A percentile compares a stretch with the other conserved stretches of the same genome.
These are phyloP conservation scores for Anneissia japonica DNA, from an alignment of 35 echinoderm and acorn worm genomes.

Conservation along the genomic window DNA sequence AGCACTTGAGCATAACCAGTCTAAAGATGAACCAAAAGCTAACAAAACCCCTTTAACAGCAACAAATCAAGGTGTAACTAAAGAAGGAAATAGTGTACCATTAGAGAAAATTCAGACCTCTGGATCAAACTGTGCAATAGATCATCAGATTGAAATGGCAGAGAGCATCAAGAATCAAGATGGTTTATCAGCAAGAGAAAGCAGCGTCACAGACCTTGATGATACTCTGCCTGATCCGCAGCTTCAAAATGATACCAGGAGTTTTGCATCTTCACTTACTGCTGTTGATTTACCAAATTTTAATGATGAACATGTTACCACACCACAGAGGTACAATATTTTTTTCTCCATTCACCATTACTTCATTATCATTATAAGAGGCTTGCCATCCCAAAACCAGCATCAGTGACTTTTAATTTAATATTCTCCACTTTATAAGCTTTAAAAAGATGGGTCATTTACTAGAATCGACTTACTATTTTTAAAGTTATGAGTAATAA, in stretches of 20 bases:
- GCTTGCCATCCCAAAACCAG: too few species aligned
- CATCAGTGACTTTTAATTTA: too few species aligned
- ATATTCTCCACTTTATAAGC: too few species aligned
- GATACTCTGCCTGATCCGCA: neutral
- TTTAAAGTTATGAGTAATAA: too few species aligned
- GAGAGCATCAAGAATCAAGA: neutral
- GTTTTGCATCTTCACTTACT: neutral
- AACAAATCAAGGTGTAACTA: too few species aligned
- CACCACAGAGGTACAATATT: neutral
- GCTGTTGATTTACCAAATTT: slow-evolving; percentile 9
- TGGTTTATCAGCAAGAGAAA: neutral
- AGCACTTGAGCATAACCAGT: too few species aligned
- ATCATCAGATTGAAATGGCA: too few species aligned
- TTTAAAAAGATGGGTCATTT: too few species aligned
- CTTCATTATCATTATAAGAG: too few species aligned
- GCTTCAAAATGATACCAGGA: neutral
- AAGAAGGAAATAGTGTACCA: neutral
- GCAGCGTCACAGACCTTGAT: neutral
- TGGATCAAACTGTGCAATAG: neutral
- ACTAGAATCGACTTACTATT: too few species aligned
- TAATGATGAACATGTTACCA: neutral
- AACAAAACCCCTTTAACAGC: neutral
- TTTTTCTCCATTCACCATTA: neutral
- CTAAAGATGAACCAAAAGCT: neutral
- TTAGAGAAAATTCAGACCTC: neutral